Evolutionary conservation across 2,888 invertebrate genomes (phyloP).

Genomic region (Patella depressa): DNA sequence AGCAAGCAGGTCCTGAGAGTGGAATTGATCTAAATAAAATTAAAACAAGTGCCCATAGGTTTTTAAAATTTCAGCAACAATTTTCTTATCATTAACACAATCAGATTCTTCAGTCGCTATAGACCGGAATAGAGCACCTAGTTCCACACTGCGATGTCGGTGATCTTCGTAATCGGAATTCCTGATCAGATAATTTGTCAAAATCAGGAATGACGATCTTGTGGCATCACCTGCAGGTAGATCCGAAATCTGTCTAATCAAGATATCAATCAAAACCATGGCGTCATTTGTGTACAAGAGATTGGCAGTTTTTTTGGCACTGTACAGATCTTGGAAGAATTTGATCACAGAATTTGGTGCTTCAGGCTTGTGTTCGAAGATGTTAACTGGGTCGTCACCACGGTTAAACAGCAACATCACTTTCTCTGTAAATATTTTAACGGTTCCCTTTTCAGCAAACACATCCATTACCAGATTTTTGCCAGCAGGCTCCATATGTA

Average conservation of each 20-base stretch:
- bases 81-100: neutral
- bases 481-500: slow-evolving; percentile 79
- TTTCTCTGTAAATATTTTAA: slow-evolving; percentile 92
- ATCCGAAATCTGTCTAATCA: slow-evolving; percentile 90
- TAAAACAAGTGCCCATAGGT: neutral
- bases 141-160: slow-evolving; percentile 49
- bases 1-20: too few species aligned
- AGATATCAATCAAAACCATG: slow-evolving; percentile 93
- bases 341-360: slow-evolving; percentile 90
- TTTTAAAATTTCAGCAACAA: neutral
- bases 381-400: slow-evolving; percentile 79
- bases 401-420: slow-evolving; percentile 88
- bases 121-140: slow-evolving; percentile 41
- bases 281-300: slow-evolving; percentile 96
- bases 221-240: slow-evolving; percentile 85
- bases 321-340: slow-evolving; percentile 89
- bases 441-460: slow-evolving; percentile 74
- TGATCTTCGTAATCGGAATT: slow-evolving; percentile 63
- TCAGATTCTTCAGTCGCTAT: slow-evolving; percentile 50
- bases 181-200: slow-evolving; percentile 60
- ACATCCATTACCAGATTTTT: slow-evolving; percentile 69
- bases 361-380: slow-evolving; percentile 86
- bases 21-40: neutral
- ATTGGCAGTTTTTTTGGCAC: slow-evolving; percentile 82
- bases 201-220: slow-evolving; percentile 55